These are phyloP conservation scores for Sarcophaga subvicina DNA, from an alignment of 2,888 invertebrate species.

Conservation along the genomic window DNA sequence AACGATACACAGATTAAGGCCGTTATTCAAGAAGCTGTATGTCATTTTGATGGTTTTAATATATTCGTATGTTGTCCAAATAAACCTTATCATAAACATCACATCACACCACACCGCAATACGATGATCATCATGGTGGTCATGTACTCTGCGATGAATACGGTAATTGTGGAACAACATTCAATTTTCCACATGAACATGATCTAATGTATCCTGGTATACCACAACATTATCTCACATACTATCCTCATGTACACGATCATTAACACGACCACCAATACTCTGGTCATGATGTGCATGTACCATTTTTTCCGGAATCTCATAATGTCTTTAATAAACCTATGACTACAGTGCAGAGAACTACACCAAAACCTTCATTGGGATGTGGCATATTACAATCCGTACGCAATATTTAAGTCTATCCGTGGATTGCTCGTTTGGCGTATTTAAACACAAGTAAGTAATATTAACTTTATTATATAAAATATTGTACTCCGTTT, in stretches of 20 bases:
- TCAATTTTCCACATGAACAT: constrained; percentile 11
- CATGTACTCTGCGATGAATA: constrained; percentile 27
- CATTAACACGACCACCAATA: background rate
- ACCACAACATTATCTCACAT: constrained; percentile 6
- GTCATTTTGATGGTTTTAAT: constrained; percentile 53
- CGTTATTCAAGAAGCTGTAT: constrained; percentile 54
- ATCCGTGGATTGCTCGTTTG: constrained; percentile 84
- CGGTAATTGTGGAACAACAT: constrained; percentile 29
- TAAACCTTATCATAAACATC: constrained; percentile 40
- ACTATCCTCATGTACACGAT: constrained; percentile 7
- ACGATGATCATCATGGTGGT: background rate
- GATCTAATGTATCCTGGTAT: background rate
- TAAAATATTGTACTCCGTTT: too few relatives aligned
- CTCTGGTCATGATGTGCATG: background rate
- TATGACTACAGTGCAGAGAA: constrained; percentile 12
- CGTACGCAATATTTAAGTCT: constrained; percentile 81
- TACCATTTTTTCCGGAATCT: constrained; percentile 64
- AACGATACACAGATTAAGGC: constrained; percentile 31
- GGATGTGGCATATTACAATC: constrained; percentile 77
- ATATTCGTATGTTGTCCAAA: constrained; percentile 63
- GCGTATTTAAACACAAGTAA: constrained; percentile 81
- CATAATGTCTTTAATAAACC: constrained; percentile 17
- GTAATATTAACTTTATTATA: constrained; percentile 61
- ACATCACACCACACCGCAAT: background rate
- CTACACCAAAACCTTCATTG: background rate